phyloP scores from a whole-genome alignment of 2,113 vertebrate species.

The Malaclemys terrapin region DNA sequence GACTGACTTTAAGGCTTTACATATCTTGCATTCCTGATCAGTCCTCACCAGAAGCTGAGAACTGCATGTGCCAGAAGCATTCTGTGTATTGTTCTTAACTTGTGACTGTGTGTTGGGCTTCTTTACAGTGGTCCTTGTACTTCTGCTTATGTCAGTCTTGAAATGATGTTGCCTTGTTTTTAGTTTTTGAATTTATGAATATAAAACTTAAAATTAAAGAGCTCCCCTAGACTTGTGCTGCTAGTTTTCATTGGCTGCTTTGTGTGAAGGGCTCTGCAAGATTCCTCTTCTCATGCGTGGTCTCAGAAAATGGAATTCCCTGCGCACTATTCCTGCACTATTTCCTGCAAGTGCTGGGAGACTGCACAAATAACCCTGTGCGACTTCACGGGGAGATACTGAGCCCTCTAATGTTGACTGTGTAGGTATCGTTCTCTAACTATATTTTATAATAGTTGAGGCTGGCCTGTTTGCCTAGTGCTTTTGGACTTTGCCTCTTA shows the following conservation, averaged over 20 bases:
- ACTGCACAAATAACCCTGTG: neutral
- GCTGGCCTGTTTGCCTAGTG: neutral
- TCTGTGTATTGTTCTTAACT: neutral
- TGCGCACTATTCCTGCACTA: neutral
- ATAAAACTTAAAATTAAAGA: neutral
- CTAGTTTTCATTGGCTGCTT: neutral
- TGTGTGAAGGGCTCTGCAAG: constrained; percentile 46
- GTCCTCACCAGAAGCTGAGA: neutral
- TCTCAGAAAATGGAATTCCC: neutral
- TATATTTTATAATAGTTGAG: neutral
- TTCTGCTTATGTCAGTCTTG: neutral
- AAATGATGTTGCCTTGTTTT: neutral
- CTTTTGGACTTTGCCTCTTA: neutral
- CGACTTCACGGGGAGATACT: neutral
- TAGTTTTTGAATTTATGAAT: neutral
- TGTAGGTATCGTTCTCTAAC: neutral
- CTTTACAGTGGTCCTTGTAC: neutral
- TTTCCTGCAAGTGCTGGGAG: neutral
- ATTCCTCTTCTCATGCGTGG: neutral
- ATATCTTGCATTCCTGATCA: neutral
- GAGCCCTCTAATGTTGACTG: no score
- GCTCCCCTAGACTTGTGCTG: neutral
- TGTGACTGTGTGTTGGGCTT: neutral
- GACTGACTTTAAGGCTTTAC: neutral
- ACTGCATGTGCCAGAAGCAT: neutral